A percentile compares a stretch with the other conserved stretches of the same genome.
Evolutionary conservation across 2,113 vertebrate genomes (phyloP).

Genomic region (Dromiciops gliroides): DNA sequence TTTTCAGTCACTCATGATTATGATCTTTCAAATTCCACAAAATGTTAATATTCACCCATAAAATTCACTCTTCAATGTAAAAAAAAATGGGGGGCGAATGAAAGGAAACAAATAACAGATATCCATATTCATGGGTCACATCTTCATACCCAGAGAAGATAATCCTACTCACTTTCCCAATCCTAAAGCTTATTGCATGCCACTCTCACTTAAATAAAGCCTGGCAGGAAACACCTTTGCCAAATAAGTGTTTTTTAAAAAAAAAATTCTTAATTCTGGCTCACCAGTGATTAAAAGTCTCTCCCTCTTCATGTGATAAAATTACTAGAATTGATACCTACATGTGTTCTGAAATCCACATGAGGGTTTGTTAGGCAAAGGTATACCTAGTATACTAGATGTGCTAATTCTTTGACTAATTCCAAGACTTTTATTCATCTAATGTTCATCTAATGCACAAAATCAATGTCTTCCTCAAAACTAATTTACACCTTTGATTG

Average conservation of each 20-base stretch:
- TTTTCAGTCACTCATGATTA: neutral
- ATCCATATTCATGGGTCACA: neutral
- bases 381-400: neutral
- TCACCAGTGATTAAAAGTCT: neutral
- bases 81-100: neutral
- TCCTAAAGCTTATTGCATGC: neutral
- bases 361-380: neutral
- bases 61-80: neutral
- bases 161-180: neutral
- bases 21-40: neutral
- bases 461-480: neutral
- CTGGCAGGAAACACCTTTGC: neutral
- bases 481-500: neutral
- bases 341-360: neutral
- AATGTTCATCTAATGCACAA: neutral
- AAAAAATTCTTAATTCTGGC: neutral
- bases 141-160: neutral
- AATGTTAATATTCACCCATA: neutral
- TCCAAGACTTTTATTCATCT: neutral
- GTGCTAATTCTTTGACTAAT: neutral
- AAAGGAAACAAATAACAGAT: neutral
- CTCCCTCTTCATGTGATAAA: neutral
- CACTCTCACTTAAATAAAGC: neutral
- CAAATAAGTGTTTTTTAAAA: neutral
- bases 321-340: neutral